A percentile compares a stretch with the other conserved stretches of the same genome.
Evolutionary conservation across 2,113 vertebrate genomes (phyloP).

Genomic region (Perca schrenkii): DNA sequence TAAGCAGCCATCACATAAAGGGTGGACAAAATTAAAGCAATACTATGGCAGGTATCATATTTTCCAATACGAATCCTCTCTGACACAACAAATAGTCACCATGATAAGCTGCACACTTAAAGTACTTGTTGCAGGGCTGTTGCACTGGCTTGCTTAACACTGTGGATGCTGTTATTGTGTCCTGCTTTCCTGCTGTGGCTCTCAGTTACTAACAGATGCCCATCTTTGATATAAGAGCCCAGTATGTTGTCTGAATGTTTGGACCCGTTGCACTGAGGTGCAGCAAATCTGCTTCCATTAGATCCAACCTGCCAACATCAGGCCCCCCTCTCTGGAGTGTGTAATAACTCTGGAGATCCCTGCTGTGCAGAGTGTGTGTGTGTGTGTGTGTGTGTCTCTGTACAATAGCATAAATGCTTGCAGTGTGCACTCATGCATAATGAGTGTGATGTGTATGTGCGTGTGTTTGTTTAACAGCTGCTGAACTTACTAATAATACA

Average conservation of each 20-base stretch:
- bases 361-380: conserved; percentile 21
- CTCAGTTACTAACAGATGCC: conserved; percentile 3
- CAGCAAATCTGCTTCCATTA: conserved; percentile 48
- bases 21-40: not conserved
- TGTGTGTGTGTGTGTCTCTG: not conserved
- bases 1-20: not conserved
- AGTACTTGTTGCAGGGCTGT: conserved; percentile 34
- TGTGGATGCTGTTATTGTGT: conserved; percentile 14
- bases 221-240: conserved; percentile 37
- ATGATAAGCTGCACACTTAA: conserved; percentile 1
- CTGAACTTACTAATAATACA: not conserved
- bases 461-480: conserved; percentile 2
- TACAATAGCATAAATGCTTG: conserved; percentile 6
- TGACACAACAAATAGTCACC: conserved; percentile 7
- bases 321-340: conserved; percentile 18
- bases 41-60: not conserved
- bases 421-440: conserved; percentile 25
- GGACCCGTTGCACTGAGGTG: too few species aligned
- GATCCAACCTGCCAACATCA: conserved; percentile 34
- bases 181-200: conserved; percentile 5
- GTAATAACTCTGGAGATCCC: conserved; percentile 33
- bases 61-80: not conserved
- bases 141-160: conserved; percentile 43
- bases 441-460: not conserved
- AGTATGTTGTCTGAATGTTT: too few species aligned